Conservation (phyloP, 1,140 invertebrate genomes). For the Brachionus manjavacas region DNA sequence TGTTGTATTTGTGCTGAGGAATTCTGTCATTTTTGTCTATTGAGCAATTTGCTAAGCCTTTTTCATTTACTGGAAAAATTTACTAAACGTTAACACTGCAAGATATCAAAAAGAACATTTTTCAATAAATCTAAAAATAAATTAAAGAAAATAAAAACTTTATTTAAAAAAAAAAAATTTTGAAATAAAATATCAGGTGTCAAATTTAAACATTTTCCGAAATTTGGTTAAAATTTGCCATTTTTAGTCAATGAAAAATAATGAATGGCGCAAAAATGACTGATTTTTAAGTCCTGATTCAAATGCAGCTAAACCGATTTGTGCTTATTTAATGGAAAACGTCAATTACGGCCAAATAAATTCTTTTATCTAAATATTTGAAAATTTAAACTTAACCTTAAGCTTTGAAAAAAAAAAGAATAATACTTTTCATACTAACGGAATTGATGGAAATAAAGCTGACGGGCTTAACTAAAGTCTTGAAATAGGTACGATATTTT, state of each 20-base stretch:
- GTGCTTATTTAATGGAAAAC: neutral
- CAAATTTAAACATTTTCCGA: neutral
- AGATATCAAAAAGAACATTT: neutral
- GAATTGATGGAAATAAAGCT: neutral
- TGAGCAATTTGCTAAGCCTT: neutral
- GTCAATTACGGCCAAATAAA: neutral
- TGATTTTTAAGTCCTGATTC: constrained; percentile 1
- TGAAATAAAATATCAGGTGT: constrained; percentile 17
- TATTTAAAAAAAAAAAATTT: neutral
- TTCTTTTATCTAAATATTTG: neutral
- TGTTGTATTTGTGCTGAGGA: neutral
- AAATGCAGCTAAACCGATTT: neutral
- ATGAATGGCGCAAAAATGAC: neutral
- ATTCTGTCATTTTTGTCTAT: neutral
- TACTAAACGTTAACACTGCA: neutral
- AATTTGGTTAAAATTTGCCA: neutral
- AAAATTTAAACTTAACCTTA: neutral
- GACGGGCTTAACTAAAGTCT: neutral
- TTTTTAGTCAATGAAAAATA: neutral
- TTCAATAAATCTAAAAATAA: neutral
- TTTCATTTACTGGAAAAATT: neutral
- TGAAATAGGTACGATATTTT: neutral
- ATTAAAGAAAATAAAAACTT: neutral
- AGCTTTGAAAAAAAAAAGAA: neutral
- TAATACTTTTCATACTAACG: neutral